Evolutionary conservation across 92 coral and sea anemone genomes (phyloP).

Genomic region (Plumapathes pennacea): DNA sequence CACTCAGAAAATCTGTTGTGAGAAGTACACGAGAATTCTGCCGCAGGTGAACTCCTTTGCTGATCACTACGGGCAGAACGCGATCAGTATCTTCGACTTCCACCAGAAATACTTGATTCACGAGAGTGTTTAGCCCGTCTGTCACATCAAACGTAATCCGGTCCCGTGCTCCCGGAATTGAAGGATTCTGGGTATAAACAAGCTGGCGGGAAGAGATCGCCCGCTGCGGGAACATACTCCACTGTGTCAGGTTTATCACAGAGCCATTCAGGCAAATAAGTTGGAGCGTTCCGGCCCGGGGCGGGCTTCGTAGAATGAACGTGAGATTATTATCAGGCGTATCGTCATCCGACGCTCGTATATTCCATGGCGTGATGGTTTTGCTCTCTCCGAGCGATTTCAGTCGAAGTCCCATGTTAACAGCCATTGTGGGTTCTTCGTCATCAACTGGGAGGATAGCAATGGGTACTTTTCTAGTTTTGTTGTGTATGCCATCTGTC

Average conservation of each 20-base stretch:
- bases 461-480: constrained; percentile 59
- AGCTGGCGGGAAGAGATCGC: constrained; percentile 70
- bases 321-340: constrained; percentile 80
- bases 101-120: constrained; percentile 80
- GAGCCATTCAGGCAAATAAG: constrained; percentile 53
- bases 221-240: constrained; percentile 58
- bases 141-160: constrained; percentile 79
- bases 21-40: constrained; percentile 74
- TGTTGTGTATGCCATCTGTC: constrained; percentile 78
- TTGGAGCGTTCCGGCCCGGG: constrained; percentile 68
- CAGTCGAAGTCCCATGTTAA: constrained; percentile 69
- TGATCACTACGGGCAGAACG: constrained; percentile 78
- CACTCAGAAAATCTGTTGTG: constrained; percentile 74
- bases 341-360: constrained; percentile 81
- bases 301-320: constrained; percentile 65
- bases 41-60: constrained; percentile 66
- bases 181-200: constrained; percentile 65
- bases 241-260: constrained; percentile 41
- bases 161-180: constrained; percentile 52
- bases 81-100: constrained; percentile 65
- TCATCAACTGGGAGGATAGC: constrained; percentile 78
- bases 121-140: constrained; percentile 77
- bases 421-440: constrained; percentile 79
- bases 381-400: constrained; percentile 73
- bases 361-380: constrained; percentile 61